Base-by-base conservation (phyloP, 2,797 vertebrate genomes). In the Bryconaethiops microstoma region DNA sequence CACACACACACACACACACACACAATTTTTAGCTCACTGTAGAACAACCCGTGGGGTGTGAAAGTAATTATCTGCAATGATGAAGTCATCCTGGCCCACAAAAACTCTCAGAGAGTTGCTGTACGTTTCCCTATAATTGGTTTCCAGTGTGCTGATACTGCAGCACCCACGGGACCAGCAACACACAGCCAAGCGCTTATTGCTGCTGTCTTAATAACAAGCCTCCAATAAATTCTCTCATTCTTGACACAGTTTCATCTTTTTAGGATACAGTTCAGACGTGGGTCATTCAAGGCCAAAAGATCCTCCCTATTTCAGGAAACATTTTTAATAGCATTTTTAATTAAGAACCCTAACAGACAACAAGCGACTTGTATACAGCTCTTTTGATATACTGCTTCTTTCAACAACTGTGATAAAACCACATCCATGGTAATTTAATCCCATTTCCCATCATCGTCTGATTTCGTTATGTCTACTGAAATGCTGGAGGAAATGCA, bases 1-100 rank as follows among this genome's bases (percentile, higher is more conserved):
- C 29, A 1, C 29, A 1, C 29, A 29, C 1, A 29, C 29, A 29
- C 29, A 29, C 3, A 29, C 29, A 29, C 29, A 29, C 29, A 29
- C 29, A 1, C 29, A 1, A 67, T 54, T 74, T 82, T 84, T 72
- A 67, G 64, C 65, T 75, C 67, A 75, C 78, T 60, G n/a, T 25
- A 63, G 75, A 80, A 45, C 45, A 75, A 82, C 74, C 85, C 82
- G 74, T 65, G 42, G 80, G 85, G 80, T 77, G 77, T n/a, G 71
- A 86, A 82, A 86, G 80, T 82, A 84, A 86, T 84, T 84, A 84
- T 86, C 83, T 77, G 82, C 72, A 84, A 86, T 84, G 85, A 84
- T 86, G 80, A 84, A 84, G 85, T 84, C 79, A 86, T 79, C 82
- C 42, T 74, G 69, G 79, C 78, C 71, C 69, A 80, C 72, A 78